Percentiles rank a stretch among this genome's conserved stretches.
Evolutionary conservation across 2,113 vertebrate species (phyloP).

Genomic region (Alethe castanea): DNA sequence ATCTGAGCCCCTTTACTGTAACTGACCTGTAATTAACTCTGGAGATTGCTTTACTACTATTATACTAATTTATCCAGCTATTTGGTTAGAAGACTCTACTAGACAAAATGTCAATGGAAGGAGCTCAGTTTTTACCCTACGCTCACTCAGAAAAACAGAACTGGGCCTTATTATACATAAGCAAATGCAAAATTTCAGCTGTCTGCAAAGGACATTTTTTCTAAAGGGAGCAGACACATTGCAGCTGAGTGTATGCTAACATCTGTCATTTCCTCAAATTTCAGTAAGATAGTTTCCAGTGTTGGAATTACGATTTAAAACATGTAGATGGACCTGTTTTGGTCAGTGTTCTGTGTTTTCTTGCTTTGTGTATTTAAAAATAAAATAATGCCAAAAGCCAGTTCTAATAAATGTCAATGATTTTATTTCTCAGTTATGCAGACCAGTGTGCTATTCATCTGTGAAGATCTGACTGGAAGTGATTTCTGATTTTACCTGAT

Average conservation of each 20-base stretch:
- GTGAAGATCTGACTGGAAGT: neutral
- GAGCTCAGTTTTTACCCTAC: neutral
- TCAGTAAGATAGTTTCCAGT: neutral
- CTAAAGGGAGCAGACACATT: neutral
- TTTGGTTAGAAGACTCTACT: neutral
- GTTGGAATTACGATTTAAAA: neutral
- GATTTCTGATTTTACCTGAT: conserved; percentile 14
- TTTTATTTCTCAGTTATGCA: neutral
- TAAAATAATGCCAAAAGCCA: neutral
- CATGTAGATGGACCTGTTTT: neutral
- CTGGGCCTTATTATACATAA: neutral
- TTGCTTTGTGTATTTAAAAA: neutral
- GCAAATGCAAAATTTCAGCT: neutral
- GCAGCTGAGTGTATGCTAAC: neutral
- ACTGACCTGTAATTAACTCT: neutral
- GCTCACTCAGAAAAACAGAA: neutral
- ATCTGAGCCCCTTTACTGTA: neutral
- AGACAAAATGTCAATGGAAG: neutral
- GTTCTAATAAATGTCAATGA: neutral
- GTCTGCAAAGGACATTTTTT: neutral
- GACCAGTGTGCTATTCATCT: neutral
- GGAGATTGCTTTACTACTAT: neutral
- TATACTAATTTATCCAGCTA: neutral
- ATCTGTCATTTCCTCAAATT: neutral
- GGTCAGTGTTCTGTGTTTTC: neutral